Conservation (phyloP, 2,797 vertebrate genomes). For the Ibycter americanus region DNA sequence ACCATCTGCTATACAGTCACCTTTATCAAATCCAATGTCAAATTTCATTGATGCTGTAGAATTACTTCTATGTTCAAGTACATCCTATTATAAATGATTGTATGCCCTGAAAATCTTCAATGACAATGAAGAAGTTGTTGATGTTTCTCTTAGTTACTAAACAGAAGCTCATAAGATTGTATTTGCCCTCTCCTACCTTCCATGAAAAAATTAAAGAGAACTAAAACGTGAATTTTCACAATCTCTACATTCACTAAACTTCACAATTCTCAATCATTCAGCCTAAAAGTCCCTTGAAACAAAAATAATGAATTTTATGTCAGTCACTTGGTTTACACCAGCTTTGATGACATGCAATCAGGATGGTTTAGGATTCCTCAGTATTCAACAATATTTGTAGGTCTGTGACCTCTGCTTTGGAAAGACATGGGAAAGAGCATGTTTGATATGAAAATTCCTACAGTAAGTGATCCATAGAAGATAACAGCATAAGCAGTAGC, state of each 20-base stretch:
- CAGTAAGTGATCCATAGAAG: background rate
- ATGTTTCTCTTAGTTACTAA: background rate
- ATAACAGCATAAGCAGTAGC: background rate
- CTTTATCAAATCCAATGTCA: slow-evolving; percentile 34
- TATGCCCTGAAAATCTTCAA: background rate
- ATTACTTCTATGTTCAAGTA: background rate
- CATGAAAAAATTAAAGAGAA: background rate
- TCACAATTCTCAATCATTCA: background rate
- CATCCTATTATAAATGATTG: background rate
- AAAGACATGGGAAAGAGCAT: background rate
- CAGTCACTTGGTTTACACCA: background rate
- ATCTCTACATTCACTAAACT: background rate
- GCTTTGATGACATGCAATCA: background rate
- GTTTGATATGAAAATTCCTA: background rate
- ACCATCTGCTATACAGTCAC: background rate
- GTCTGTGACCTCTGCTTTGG: background rate
- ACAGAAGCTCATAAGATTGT: background rate
- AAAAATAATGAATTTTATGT: background rate
- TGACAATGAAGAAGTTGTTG: background rate
- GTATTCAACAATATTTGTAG: background rate
- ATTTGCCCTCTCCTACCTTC: background rate
- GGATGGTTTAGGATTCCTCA: background rate
- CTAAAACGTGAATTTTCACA: background rate
- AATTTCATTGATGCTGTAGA: background rate
- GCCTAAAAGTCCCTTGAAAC: background rate